Conservation (phyloP, 2,888 invertebrate genomes). For the Trachelus troglodyta region DNA sequence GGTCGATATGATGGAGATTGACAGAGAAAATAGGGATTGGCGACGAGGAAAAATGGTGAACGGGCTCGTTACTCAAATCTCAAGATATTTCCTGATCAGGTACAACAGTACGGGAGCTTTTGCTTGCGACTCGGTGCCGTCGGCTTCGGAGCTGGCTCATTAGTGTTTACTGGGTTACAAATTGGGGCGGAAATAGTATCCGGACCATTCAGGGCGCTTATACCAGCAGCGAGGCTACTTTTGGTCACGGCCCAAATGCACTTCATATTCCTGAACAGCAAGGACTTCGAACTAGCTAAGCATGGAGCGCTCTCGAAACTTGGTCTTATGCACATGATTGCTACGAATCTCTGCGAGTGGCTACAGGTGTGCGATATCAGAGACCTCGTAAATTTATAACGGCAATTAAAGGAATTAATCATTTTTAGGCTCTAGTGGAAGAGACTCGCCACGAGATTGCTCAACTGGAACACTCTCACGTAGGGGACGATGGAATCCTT, state of each 20-base stretch:
- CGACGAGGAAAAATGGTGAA: not conserved
- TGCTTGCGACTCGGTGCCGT: slow-evolving; percentile 87
- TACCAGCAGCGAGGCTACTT: slow-evolving; percentile 83
- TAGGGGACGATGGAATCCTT: slow-evolving; percentile 66
- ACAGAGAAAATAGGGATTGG: not conserved
- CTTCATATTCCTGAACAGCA: slow-evolving; percentile 92
- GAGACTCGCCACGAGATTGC: slow-evolving; percentile 90
- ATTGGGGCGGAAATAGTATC: slow-evolving; percentile 69
- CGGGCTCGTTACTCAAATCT: not conserved
- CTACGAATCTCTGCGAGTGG: slow-evolving; percentile 95
- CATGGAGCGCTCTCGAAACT: slow-evolving; percentile 83
- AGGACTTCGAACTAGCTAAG: slow-evolving; percentile 75
- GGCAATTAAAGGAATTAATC: slow-evolving; percentile 17
- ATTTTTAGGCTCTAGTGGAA: slow-evolving; percentile 72
- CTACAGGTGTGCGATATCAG: slow-evolving; percentile 72
- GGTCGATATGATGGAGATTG: not conserved
- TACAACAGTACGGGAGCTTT: slow-evolving; percentile 83
- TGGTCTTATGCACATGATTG: slow-evolving; percentile 94
- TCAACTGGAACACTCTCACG: slow-evolving; percentile 71
- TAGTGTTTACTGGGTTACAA: slow-evolving; percentile 79
- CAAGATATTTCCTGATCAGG: slow-evolving; percentile 28
- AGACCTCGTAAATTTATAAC: not conserved
- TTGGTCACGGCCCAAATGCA: slow-evolving; percentile 92
- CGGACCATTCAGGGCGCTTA: slow-evolving; percentile 74
- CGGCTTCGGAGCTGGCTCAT: slow-evolving; percentile 69